Base-by-base conservation (phyloP, 2,888 invertebrate genomes). In the Poecilobothrus nobilitatus region DNA sequence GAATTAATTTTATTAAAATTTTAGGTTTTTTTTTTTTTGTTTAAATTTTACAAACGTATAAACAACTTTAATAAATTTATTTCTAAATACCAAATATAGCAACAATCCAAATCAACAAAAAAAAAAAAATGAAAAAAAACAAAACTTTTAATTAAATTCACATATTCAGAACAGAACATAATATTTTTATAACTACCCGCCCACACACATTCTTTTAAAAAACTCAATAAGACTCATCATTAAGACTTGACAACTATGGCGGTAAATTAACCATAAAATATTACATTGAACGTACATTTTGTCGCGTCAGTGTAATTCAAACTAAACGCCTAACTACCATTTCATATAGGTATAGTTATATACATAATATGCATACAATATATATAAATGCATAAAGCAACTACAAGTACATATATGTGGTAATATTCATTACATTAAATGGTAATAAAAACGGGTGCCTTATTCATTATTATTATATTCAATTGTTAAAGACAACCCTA, bases 391-490 rank as follows among this genome's bases (percentile, higher is more conserved):
- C 5, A 27, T 27, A 27, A 4, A 27, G 5, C 5, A 41, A 41
- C 41, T 15, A 41, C n/a, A n/a, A n/a, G n/a, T n/a, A n/a, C n/a
- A n/a, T 41, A 9, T 12, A 41, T 41, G 41, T 41, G 15, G 15
- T 15, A 12, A 6, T 41, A 41, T 15, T 41, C 41, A 12, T 15
- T 41, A 15, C 15, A 53, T 18, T 53, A 18, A 53, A 53, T 18
- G 15, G n/a, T 53, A 53, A 53, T 53, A 53, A 53, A 53, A 53
- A 53, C 53, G 53, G 53, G 53, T 53, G 53, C 53, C 53, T 27
- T 4, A 4, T 4, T 27, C n/a, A 53, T 53, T n/a, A 53, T 53
- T 53, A 53, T 53, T 53, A 53, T 53, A 18, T 18, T 53, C 2
- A 53, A 53, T 12, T 18, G 6, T 18, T 53, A 15, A 53, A 18